These are phyloP conservation scores for Ictidomys tridecemlineatus DNA, from an alignment of 2,113 vertebrate genomes.

Conservation along the genomic window DNA sequence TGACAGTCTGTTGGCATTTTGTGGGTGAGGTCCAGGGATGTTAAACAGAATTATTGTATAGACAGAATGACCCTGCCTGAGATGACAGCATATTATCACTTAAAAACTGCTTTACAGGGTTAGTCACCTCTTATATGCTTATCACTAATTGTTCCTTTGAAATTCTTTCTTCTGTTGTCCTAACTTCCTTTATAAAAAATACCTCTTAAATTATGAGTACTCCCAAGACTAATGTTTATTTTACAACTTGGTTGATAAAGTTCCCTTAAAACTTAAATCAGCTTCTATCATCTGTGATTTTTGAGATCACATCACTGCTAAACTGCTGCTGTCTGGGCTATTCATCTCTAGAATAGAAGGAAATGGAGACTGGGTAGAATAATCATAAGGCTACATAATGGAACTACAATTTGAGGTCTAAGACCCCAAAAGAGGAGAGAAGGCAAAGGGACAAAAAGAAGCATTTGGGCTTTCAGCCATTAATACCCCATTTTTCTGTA, in stretches of 20 bases:
- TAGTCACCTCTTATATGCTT: background rate
- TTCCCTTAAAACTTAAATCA: slow-evolving; percentile 26
- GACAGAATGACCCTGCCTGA: background rate
- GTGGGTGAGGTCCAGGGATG: background rate
- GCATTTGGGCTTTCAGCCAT: background rate
- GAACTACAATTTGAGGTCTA: background rate
- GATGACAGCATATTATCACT: background rate
- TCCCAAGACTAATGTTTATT: background rate
- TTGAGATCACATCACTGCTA: background rate
- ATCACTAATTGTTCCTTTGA: background rate
- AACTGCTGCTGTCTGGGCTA: background rate
- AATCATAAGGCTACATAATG: background rate
- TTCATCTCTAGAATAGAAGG: background rate
- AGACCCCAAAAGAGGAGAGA: background rate
- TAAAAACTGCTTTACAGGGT: background rate
- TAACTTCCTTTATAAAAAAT: background rate
- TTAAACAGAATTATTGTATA: background rate
- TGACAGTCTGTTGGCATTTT: background rate
- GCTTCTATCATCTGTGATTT: slow-evolving; percentile 12
- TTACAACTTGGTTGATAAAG: background rate
- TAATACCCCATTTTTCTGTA: background rate
- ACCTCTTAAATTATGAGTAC: background rate
- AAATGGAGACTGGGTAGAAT: background rate
- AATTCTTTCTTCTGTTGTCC: slow-evolving; percentile 1
- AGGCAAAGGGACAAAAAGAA: background rate